Evolutionary conservation across 2,888 invertebrate species (phyloP).

Genomic region (Xanthia togata): DNA sequence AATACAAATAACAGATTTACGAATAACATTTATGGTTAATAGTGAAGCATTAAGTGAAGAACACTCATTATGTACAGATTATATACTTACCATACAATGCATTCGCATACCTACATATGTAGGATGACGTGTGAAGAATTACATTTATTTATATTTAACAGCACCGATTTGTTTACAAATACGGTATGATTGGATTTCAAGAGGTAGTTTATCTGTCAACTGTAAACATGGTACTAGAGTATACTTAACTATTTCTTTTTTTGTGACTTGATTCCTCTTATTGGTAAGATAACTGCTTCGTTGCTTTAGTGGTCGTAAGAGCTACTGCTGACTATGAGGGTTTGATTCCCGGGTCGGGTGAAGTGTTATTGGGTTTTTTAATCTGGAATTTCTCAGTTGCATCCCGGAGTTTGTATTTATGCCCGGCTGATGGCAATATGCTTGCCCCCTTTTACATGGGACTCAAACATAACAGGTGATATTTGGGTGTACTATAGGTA

Average conservation of each 20-base stretch:
- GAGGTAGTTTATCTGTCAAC: constrained; percentile 30
- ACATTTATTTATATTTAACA: constrained; percentile 49
- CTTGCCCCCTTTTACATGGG: no score
- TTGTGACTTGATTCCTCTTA: constrained; percentile 1
- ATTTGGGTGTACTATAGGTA: no score
- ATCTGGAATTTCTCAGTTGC: no score
- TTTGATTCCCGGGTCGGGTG: no score
- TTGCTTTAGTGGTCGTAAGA: no score
- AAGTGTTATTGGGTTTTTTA: no score
- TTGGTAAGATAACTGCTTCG: no score
- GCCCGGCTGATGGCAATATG: no score
- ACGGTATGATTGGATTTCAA: constrained; percentile 56
- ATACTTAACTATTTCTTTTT: constrained; percentile 8
- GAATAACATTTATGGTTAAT: constrained; percentile 52
- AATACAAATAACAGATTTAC: constrained; percentile 40
- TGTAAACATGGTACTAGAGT: neutral
- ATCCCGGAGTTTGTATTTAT: no score
- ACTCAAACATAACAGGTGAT: no score
- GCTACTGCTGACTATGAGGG: no score
- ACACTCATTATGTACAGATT: constrained; percentile 54
- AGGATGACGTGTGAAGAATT: constrained; percentile 59
- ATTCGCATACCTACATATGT: constrained; percentile 12
- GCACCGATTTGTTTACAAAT: constrained; percentile 44
- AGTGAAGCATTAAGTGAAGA: constrained; percentile 55
- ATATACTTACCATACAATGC: constrained; percentile 15